phyloP scores from a whole-genome alignment of 2,113 vertebrate genomes.

The Chlamydotis undulata region DNA sequence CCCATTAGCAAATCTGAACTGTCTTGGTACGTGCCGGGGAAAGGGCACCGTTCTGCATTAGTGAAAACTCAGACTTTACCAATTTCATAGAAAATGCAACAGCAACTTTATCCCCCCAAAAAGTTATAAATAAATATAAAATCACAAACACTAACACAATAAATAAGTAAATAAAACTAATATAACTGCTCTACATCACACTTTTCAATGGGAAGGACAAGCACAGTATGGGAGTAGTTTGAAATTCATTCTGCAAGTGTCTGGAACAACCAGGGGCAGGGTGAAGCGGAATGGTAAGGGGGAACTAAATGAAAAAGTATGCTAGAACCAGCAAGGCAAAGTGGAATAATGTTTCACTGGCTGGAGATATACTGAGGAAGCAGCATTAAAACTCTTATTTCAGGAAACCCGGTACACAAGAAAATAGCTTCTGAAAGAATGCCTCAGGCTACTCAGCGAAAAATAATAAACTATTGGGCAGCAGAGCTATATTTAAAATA shows the following conservation, averaged over 20 bases:
- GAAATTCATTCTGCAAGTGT: not conserved
- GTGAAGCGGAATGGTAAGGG: not conserved
- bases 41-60: not conserved
- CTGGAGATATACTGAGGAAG: not conserved
- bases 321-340: not conserved
- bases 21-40: not conserved
- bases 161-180: not conserved
- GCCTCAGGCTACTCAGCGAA: not conserved
- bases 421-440: not conserved
- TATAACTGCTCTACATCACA: not conserved
- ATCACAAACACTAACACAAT: not conserved
- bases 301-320: not conserved
- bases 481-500: not conserved
- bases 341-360: not conserved
- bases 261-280: accelerated
- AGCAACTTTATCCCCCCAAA: not conserved
- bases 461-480: not conserved
- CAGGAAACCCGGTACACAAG: not conserved
- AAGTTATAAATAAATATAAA: not conserved
- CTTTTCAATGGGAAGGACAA: not conserved
- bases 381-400: not conserved
- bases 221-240: accelerated
- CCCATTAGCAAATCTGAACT: not conserved
- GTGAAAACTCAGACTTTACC: not conserved
- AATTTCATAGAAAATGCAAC: not conserved